Evolutionary conservation across 2,888 invertebrate species (phyloP), one percentile per base, ranked within the genome.

Genomic region (Phoenoteleia sp.): DNA sequence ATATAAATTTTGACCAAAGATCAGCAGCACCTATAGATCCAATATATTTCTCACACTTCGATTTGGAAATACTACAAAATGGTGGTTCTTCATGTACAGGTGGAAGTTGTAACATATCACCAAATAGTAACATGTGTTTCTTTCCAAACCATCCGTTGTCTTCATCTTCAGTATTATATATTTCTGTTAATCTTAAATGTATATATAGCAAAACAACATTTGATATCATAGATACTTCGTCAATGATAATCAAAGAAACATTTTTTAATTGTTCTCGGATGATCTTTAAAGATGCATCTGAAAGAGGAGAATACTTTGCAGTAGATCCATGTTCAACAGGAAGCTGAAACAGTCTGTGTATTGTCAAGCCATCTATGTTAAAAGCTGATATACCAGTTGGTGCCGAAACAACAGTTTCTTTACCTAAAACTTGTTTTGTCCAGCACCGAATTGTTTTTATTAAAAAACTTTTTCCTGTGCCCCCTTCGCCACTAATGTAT

Each of bases 301-400:
- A 91, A 27, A 91, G 79, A 23, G 83, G 75, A 52, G 64, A 86
- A 86, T 91, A 92, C 49, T 90, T 89, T 1, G 90, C 84, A n/a
- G 89, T 89, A 54, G 84, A 33, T 13, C 89, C 88, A 69, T 91
- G 89, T 75, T 92, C 91, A 47, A 88, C 88, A 3, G 89, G 92
- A 72, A 92, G 84, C 60, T 91, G 91, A 49, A 91, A 83, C 23
- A 90, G 67, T 58, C 90, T 87, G 67, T 91, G n/a, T n/a, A n/a
- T n/a, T n/a, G n/a, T n/a, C n/a, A n/a, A n/a, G 90, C 91, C 91
- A 62, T 90, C 86, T n/a, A 93, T 87, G 84, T 92, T 91, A 66
- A 90, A 92, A 47, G 92, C 91, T 23, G 91, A 90, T 19, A 92
- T 90, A 33, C 91, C 92, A 27, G 91, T 92, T 11, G 89, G 91